Percentiles rank a stretch among this genome's conserved stretches.
Conservation (phyloP, 2,113 vertebrate genomes). For the Phoenicopterus ruber region DNA sequence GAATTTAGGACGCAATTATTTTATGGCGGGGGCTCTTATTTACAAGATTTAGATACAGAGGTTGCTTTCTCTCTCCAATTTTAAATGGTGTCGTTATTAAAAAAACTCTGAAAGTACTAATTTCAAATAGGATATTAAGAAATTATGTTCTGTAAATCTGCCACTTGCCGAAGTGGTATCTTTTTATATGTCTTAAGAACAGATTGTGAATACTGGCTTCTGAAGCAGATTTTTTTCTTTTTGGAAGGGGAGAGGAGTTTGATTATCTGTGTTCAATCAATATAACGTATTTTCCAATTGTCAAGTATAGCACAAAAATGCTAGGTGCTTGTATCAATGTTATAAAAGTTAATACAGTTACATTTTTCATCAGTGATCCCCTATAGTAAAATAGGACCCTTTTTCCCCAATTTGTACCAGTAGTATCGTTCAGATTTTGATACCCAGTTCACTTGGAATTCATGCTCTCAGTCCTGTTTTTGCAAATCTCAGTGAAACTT, state of each 20-base stretch:
- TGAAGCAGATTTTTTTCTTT: neutral
- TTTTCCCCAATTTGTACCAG: neutral
- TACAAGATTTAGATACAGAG: neutral
- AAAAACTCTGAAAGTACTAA: neutral
- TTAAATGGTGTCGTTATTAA: neutral
- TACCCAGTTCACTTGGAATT: neutral
- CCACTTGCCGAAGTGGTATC: neutral
- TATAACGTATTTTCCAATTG: neutral
- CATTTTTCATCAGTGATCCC: fast-evolving
- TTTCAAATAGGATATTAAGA: neutral
- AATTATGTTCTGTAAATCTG: neutral
- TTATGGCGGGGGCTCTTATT: neutral
- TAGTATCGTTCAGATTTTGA: neutral
- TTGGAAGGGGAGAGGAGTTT: neutral
- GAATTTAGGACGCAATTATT: neutral
- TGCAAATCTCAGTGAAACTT: neutral
- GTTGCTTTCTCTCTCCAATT: neutral
- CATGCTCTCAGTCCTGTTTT: fast-evolving
- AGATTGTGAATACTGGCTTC: neutral
- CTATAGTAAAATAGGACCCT: neutral
- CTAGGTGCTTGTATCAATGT: fast-evolving
- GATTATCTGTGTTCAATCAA: neutral
- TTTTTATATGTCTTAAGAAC: neutral
- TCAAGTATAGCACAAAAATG: neutral
- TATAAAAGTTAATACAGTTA: neutral